These are phyloP conservation scores for Grapholita molesta DNA, from an alignment of 1,140 invertebrate genomes.

Conservation along the genomic window DNA sequence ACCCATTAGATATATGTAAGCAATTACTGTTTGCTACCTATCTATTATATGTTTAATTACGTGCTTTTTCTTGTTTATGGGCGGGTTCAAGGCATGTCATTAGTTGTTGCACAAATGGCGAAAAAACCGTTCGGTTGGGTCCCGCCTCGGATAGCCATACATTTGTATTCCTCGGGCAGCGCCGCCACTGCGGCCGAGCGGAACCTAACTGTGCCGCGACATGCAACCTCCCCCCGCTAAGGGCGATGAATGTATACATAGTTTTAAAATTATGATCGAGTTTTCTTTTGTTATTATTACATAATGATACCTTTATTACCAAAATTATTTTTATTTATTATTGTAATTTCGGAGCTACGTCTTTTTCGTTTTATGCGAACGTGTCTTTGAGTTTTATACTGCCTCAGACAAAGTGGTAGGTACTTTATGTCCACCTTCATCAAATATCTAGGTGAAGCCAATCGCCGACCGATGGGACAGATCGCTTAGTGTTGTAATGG, in stretches of 20 bases:
- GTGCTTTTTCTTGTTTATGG: slow-evolving; percentile 28
- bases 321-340: background rate
- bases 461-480: too few species aligned
- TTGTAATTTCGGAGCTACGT: too few species aligned
- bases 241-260: background rate
- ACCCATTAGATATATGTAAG: slow-evolving; percentile 14
- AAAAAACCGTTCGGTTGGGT: slow-evolving; percentile 28
- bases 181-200: slow-evolving; percentile 20
- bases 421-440: too few species aligned
- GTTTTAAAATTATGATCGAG: background rate
- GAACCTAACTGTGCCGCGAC: slow-evolving; percentile 38
- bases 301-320: background rate
- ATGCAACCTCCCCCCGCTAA: slow-evolving; percentile 30
- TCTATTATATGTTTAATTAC: slow-evolving; percentile 29
- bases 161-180: slow-evolving; percentile 32
- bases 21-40: slow-evolving; percentile 3
- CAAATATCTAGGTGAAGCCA: too few species aligned
- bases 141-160: slow-evolving; percentile 30
- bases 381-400: too few species aligned
- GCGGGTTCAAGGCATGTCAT: slow-evolving; percentile 35
- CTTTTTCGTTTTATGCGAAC: too few species aligned
- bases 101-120: slow-evolving; percentile 38
- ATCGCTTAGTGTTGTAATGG: too few species aligned
- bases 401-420: too few species aligned
- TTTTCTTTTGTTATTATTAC: background rate